phyloP scores from a whole-genome alignment of 2,888 invertebrate genomes.

The Anagyrus pseudococci region DNA sequence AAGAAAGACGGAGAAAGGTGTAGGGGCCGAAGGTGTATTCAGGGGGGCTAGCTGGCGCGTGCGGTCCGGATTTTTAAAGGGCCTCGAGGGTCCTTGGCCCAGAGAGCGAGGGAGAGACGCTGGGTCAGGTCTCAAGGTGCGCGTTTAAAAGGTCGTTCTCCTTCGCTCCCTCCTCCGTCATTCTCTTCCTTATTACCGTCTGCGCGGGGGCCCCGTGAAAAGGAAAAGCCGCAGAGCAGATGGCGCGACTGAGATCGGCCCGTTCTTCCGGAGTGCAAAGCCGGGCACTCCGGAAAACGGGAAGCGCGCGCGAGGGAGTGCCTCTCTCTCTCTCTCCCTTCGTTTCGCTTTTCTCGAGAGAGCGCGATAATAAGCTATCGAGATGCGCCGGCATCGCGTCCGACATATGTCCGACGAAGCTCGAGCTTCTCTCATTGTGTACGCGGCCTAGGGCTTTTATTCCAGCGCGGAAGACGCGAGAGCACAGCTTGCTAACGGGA shows the following conservation, averaged over 20 bases:
- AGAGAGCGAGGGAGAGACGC: too few species aligned
- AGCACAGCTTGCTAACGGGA: constrained; percentile 32
- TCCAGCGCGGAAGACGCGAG: constrained; percentile 3
- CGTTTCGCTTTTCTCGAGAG: constrained; percentile 8
- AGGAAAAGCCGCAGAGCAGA: constrained; percentile 44
- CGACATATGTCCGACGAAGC: constrained; percentile 52
- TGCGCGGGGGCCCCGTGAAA: constrained; percentile 1
- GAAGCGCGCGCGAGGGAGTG: constrained; percentile 23
- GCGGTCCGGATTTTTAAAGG: constrained; percentile 51
- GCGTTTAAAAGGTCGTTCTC: constrained; percentile 52
- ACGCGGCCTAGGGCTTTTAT: background rate
- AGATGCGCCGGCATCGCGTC: constrained; percentile 48
- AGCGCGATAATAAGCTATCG: constrained; percentile 52
- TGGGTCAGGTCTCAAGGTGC: constrained; percentile 60
- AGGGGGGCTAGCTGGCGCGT: constrained; percentile 9
- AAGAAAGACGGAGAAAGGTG: constrained; percentile 23
- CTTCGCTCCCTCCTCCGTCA: constrained; percentile 4
- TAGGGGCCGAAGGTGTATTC: constrained; percentile 12
- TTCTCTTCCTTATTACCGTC: background rate
- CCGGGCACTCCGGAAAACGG: background rate
- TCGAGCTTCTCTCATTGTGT: background rate
- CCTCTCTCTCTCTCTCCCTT: too few species aligned
- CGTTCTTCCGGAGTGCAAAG: too few species aligned
- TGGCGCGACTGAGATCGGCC: constrained; percentile 38
- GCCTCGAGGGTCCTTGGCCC: constrained; percentile 52